Evolutionary conservation across 2,797 vertebrate genomes (phyloP).

Genomic region (Esox masquinongy): DNA sequence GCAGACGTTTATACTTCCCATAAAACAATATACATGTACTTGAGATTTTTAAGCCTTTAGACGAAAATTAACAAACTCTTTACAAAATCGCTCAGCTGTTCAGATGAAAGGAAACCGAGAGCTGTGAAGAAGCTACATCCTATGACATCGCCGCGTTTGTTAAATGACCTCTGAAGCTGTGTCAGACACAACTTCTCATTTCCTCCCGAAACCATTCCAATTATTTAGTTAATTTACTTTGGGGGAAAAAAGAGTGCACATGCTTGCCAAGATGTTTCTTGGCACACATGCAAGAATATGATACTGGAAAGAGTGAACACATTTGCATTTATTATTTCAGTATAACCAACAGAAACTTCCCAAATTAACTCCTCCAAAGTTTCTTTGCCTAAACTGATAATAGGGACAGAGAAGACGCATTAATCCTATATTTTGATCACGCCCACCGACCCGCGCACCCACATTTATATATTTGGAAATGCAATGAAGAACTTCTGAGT

Average conservation of each 20-base stretch:
- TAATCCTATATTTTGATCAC: background rate
- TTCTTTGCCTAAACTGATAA: background rate
- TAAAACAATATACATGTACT: background rate
- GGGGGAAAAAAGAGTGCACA: slow-evolving; percentile 27
- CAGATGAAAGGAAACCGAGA: slow-evolving; percentile 57
- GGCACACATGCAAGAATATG: slow-evolving; percentile 21
- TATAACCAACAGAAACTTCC: background rate
- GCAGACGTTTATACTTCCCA: background rate
- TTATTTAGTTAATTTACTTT: slow-evolving; percentile 31
- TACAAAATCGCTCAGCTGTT: slow-evolving; percentile 48
- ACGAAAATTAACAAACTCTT: slow-evolving; percentile 25
- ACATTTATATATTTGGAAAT: background rate
- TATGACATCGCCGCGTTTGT: slow-evolving; percentile 71
- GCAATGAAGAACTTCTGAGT: slow-evolving; percentile 14
- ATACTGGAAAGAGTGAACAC: background rate
- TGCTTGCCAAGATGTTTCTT: slow-evolving; percentile 40
- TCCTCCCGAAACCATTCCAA: slow-evolving; percentile 49
- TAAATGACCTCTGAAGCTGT: slow-evolving; percentile 63
- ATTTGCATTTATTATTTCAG: background rate
- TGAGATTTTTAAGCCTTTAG: slow-evolving; percentile 20
- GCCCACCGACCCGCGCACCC: background rate
- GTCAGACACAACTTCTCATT: slow-evolving; percentile 70
- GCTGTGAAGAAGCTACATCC: slow-evolving; percentile 66
- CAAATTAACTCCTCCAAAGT: background rate
- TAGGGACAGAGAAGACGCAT: background rate